Conservation (phyloP, 2,113 vertebrate species). For the Bos javanicus region DNA sequence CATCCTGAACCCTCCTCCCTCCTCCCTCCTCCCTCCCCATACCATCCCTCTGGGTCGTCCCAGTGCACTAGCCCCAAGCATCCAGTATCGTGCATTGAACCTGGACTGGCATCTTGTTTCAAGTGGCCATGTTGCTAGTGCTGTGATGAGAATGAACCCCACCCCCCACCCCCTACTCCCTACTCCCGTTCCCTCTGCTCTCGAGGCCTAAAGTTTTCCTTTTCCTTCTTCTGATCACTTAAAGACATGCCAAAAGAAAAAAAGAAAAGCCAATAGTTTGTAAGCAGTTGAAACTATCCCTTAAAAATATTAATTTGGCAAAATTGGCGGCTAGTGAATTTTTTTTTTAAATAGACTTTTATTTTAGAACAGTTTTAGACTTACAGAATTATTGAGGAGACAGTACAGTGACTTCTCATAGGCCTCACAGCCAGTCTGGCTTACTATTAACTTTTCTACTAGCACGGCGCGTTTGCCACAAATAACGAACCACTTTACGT, state of each 20-base stretch:
- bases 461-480: background rate
- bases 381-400: background rate
- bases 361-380: slow-evolving; percentile 23
- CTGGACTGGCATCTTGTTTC: no score
- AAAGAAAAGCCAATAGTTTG: background rate
- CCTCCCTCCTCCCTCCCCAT: no score
- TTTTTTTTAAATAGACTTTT: background rate
- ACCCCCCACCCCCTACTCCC: rapidly evolving
- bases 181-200: background rate
- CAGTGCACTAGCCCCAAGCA: no score
- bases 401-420: background rate
- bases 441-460: background rate
- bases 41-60: no score
- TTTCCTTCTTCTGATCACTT: background rate
- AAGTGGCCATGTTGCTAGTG: background rate
- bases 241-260: background rate
- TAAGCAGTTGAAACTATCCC: background rate
- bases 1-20: no score
- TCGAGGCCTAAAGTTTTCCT: background rate
- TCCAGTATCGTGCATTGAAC: no score
- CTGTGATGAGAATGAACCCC: background rate
- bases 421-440: background rate
- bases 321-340: background rate
- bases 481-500: background rate
- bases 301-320: slow-evolving; percentile 20